Percentiles rank a stretch among this genome's conserved stretches.
Conservation (phyloP, 2,888 invertebrate genomes). For the Holacanthella duospinosa region DNA sequence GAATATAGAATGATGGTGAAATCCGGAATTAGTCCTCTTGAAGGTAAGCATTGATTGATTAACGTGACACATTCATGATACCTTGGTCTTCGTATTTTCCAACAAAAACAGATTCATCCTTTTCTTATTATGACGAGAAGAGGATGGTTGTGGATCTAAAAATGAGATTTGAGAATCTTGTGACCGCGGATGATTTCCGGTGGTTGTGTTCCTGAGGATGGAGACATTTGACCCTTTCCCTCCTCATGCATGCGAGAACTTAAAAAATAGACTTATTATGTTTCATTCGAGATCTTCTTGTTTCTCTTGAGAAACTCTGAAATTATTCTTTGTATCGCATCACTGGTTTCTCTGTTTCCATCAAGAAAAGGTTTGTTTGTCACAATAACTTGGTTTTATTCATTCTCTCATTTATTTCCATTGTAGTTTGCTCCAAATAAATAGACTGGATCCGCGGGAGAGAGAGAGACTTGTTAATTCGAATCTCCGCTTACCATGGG, state of each 20-base stretch:
- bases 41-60: too few relatives aligned
- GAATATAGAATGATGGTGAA: too few relatives aligned
- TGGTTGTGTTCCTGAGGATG: slow-evolving; percentile 9
- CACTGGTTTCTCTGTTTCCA: not conserved
- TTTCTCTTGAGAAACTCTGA: not conserved
- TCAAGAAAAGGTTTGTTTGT: not conserved
- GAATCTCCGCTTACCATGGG: not conserved
- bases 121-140: too few relatives aligned
- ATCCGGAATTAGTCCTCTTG: too few relatives aligned
- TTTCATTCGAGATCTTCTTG: too few relatives aligned
- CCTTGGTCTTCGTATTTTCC: too few relatives aligned
- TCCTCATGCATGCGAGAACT: slow-evolving; percentile 10
- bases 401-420: not conserved
- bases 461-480: not conserved
- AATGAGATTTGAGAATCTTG: not conserved
- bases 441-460: not conserved
- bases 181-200: slow-evolving; percentile 13
- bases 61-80: too few relatives aligned
- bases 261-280: too few relatives aligned
- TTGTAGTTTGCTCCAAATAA: not conserved
- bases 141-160: too few relatives aligned
- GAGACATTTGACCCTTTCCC: slow-evolving; percentile 14
- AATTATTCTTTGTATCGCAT: slow-evolving; percentile 6
- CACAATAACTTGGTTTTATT: not conserved
- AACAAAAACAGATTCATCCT: too few relatives aligned